A percentile compares a stretch with the other conserved stretches of the same genome.
These are phyloP conservation scores for Myotis planiceps DNA, from an alignment of 2,797 vertebrate species.

Conservation along the genomic window DNA sequence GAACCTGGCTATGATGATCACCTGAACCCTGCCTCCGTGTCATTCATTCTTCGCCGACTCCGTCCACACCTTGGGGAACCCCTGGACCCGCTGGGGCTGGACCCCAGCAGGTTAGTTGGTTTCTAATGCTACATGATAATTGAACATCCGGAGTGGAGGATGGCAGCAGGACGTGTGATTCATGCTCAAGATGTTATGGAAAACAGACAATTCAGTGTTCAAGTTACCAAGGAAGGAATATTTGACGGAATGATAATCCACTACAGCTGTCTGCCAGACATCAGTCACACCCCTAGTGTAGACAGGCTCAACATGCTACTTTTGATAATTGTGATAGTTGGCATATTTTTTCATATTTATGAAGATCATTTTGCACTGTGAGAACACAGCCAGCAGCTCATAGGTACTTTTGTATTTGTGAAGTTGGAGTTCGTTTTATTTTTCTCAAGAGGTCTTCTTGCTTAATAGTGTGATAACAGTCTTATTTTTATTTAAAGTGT, in stretches of 20 bases:
- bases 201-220: neutral
- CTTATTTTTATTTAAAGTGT: slow-evolving; percentile 25
- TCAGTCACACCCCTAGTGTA: neutral
- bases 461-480: neutral
- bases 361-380: neutral
- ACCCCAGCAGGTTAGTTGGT: neutral
- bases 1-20: too few species aligned
- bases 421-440: neutral
- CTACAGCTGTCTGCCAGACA: neutral
- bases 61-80: too few species aligned
- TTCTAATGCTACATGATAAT: neutral
- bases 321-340: neutral
- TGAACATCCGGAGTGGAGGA: neutral
- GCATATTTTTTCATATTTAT: neutral
- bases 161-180: neutral
- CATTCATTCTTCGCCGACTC: too few species aligned
- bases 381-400: neutral
- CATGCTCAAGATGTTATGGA: neutral
- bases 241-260: neutral
- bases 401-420: neutral
- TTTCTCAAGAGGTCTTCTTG: neutral
- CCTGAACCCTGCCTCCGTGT: too few species aligned
- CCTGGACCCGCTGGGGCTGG: too few species aligned
- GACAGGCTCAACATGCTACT: neutral
- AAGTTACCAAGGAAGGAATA: neutral